Conservation (phyloP, 2,113 vertebrate species). For the Bos taurus region ARS-UCD2.0 NC_037338.1:25358001-25358500, state of each 20-base stretch:
- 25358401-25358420: background rate
- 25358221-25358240: background rate
- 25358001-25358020: background rate
- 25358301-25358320: background rate
- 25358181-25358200: background rate
- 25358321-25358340: background rate
- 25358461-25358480: background rate
- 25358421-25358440: background rate
- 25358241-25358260: background rate
- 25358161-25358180: background rate
- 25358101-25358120: background rate
- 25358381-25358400: background rate
- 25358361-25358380: background rate
- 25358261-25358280: background rate
- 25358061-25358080: background rate
- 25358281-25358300: background rate
- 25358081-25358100: background rate
- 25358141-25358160: background rate
- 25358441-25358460: background rate
- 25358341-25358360: background rate
- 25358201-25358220: background rate
- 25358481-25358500: background rate
- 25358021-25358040: background rate
- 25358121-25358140: background rate
- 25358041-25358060: background rate